Evolutionary conservation across 2,797 vertebrate species (phyloP), one percentile per base, ranked within the genome.

Genomic region (Acestrorhynchus altus): DNA sequence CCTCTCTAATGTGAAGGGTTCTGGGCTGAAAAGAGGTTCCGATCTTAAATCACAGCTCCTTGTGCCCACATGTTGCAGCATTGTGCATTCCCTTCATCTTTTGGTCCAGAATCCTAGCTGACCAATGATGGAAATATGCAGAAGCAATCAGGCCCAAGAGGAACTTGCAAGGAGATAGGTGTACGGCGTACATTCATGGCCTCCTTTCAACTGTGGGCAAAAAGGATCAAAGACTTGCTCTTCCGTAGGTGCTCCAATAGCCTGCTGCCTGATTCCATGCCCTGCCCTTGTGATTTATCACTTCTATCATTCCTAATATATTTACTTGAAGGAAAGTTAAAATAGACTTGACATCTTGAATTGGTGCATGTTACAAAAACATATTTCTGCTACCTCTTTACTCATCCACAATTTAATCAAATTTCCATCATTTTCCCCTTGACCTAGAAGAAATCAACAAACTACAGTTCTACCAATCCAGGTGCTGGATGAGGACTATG

Each of bases 121-220:
- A 70, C 18, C 73, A 60, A 83, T 54, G 49, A 61, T 81, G 46
- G 54, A 85, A 83, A 78, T 57, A 84, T 71, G 64, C 46, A 52
- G 13, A 61, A 16, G 24, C 24, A 12, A 59, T 51, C 47, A 13
- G 18, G 59, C 26, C 47, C 24, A 52, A 44, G 40, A 72, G 15
- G 31, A 61, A 24, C 56, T 35, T 20, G 40, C 31, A 65, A 54
- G 63, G 60, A 40, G 16, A 46, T 20, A 70, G 59, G 26, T 46
- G 66, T 75, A 42, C 31, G 67, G 78, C 59, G 15, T 54, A 52
- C 12, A 26, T 56, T 56, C 4, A 12, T 63, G 68, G 44, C 40
- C 31, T 52, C 26, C 24, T 40, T 51, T 54, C 39, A 75, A 51
- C 47, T 56, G 40, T 44, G 24, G 57, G 72, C 18, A 40, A 28